These are phyloP conservation scores for Serranus cabrilla DNA, from an alignment of 2,797 vertebrate genomes.

Conservation along the genomic window DNA sequence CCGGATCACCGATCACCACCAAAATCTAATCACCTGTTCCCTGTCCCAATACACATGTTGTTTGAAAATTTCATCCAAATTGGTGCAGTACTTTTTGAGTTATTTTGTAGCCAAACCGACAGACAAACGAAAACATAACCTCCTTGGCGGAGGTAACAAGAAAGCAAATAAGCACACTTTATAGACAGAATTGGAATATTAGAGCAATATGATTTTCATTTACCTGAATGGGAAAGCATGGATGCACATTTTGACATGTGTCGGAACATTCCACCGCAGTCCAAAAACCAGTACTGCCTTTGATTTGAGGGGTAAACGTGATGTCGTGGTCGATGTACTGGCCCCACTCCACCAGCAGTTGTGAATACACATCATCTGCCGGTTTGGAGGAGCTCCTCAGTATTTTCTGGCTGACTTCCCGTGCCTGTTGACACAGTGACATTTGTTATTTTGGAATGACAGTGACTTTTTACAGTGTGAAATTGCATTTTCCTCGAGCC, in stretches of 20 bases:
- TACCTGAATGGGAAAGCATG: slow-evolving; percentile 95
- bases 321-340: slow-evolving; percentile 96
- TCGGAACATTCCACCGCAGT: slow-evolving; percentile 80
- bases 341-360: slow-evolving; percentile 93
- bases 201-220: not conserved
- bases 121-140: too few species aligned
- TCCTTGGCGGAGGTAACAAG: too few species aligned
- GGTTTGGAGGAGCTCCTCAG: slow-evolving; percentile 82
- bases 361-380: slow-evolving; percentile 87
- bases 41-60: too few species aligned
- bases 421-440: slow-evolving; percentile 85
- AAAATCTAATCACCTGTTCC: too few species aligned
- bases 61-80: too few species aligned
- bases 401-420: slow-evolving; percentile 89
- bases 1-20: too few species aligned
- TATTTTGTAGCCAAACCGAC: too few species aligned
- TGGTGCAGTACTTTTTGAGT: too few species aligned
- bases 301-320: slow-evolving; percentile 92
- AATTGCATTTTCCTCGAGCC: not conserved
- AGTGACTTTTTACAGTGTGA: slow-evolving; percentile 10
- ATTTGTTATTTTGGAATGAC: slow-evolving; percentile 19
- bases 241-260: slow-evolving; percentile 86
- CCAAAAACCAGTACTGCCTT: slow-evolving; percentile 56
- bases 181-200: not conserved
- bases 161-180: not conserved